Evolutionary conservation across 2,888 invertebrate species (phyloP), one percentile per base, ranked within the genome.

Genomic region (Morpho deidamia): DNA sequence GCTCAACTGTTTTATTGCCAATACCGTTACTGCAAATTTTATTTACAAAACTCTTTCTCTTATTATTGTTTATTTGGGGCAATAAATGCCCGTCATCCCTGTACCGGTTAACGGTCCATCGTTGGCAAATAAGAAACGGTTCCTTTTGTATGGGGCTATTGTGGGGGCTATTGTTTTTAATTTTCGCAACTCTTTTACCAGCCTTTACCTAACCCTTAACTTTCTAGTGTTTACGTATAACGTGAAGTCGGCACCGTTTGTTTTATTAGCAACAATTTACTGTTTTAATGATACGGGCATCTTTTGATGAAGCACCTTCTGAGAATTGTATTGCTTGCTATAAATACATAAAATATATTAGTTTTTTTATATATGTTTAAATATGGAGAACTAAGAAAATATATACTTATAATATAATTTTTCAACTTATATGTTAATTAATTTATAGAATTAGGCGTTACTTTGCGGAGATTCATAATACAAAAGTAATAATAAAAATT

Each of bases 151-250:
- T 33, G 7, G 35, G 33, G 3, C 23, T 23, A 23, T 23, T 23
- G 23, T 23, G 23, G 23, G 23, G n/a, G 53, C 55, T 61, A 67
- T 79, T 80, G 74, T 79, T 76, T 73, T 71, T 60, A 65, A 47
- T 50, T 73, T 72, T 79, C 49, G 66, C 67, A 68, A 71, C 71
- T 70, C 70, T 71, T 71, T 72, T 44, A 50, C 35, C 34, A 34
- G 11, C 11, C 23, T 33, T 12, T 7, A 41, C 38, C 49, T 39
- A 56, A 44, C 61, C 58, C 61, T 62, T 62, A 55, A 56, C 47
- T 50, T 48, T 55, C 52, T 60, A 53, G 41, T 61, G 53, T 60
- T 63, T 62, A 56, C 47, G 43, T 58, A 32, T 56, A 62, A 60
- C 62, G 54, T 58, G 46, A 12, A 51, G 65, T 61, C 69, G 72